Conservation (phyloP, 2,113 vertebrate species). For the Chloebia gouldiae region DNA sequence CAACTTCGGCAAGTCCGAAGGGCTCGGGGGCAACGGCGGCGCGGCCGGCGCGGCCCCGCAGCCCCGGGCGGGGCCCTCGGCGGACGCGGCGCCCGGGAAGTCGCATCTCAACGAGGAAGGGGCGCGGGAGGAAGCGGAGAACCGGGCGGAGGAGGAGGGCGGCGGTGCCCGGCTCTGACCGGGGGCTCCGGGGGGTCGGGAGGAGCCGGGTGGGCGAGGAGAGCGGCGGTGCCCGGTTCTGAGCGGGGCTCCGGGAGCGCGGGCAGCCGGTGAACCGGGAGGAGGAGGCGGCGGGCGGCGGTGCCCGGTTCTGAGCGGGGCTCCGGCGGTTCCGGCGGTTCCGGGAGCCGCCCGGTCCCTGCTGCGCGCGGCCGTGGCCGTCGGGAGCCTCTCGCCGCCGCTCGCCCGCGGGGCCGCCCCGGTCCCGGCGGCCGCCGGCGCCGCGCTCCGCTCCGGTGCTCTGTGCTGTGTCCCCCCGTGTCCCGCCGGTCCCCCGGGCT, state of each 20-base stretch:
- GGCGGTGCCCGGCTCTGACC: neutral
- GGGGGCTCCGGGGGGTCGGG: neutral
- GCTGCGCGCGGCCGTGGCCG: neutral
- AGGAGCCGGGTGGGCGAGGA: neutral
- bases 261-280: neutral
- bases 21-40: neutral
- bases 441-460: neutral
- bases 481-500: neutral
- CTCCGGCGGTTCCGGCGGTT: neutral
- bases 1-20: neutral
- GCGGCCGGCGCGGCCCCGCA: neutral
- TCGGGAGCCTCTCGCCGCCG: neutral
- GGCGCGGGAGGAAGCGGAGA: neutral
- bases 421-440: neutral
- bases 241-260: neutral
- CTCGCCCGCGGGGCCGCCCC: neutral
- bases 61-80: neutral
- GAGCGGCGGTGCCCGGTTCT: neutral
- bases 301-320: neutral
- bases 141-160: neutral
- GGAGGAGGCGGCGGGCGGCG: neutral
- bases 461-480: neutral
- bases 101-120: neutral
- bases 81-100: neutral
- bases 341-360: neutral